A percentile compares a stretch with the other conserved stretches of the same genome.
Conservation (phyloP, 2,113 vertebrate species). For the Triplophysa tibetana region DNA sequence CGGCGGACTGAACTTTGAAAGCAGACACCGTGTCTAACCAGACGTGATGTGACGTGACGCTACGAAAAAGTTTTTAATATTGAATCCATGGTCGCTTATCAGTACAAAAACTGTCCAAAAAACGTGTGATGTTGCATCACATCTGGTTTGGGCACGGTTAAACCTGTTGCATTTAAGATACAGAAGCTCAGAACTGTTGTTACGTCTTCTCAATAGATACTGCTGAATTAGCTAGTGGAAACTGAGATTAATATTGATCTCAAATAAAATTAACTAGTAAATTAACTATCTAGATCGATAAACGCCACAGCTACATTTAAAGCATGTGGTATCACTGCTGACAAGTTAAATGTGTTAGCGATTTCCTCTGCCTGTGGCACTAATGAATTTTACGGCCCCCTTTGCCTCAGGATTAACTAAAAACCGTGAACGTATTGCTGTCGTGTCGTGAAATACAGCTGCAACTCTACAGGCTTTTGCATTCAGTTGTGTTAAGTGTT, state of each 20-base stretch:
- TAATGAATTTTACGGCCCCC: slow-evolving; percentile 1
- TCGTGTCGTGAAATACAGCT: neutral
- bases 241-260: slow-evolving; percentile 44
- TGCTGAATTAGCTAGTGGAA: slow-evolving; percentile 17
- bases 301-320: slow-evolving; percentile 12
- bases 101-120: no score
- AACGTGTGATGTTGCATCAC: no score
- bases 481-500: neutral
- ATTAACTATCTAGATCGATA: slow-evolving; percentile 40
- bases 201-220: neutral
- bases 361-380: neutral
- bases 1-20: slow-evolving; percentile 8
- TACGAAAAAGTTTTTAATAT: no score
- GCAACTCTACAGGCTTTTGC: neutral
- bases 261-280: slow-evolving; percentile 40
- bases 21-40: no score
- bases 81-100: no score
- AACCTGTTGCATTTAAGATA: neutral
- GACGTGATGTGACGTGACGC: no score
- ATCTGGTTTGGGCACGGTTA: no score
- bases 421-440: slow-evolving; percentile 8
- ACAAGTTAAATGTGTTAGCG: neutral
- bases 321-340: slow-evolving; percentile 5
- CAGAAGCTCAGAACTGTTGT: neutral
- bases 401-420: slow-evolving; percentile 6